Base-by-base conservation (phyloP, 1,140 invertebrate species). In the Leptonema lineaticorne region DNA sequence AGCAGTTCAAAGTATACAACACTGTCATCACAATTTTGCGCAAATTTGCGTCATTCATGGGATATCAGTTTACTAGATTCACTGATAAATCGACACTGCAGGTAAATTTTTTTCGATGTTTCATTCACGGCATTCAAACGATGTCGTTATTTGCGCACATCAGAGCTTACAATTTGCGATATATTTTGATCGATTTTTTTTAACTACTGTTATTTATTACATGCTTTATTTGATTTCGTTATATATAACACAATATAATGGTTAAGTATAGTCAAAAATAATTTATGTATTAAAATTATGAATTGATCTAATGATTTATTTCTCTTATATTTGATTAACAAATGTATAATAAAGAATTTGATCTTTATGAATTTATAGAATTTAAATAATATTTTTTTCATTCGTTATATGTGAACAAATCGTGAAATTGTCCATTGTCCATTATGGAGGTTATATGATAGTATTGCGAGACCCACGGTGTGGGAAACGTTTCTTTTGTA, bases 1-100 rank as follows among this genome's bases (percentile, higher is more conserved):
- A 37, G 26, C 65, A 22, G 16, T 67, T 67, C n/a, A 37, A 28
- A 26, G n/a, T n/a, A n/a, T n/a, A n/a, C n/a, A n/a, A 48, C 16
- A 67, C 26, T 67, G 65, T 48, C 57, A 33, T 20, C 26, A 29
- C 11, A 59, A 37, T 58, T 41, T 67, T 37, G 18, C 20, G 60
- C 30, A 46, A 41, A 60, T 67, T 60, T 27, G 65, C 56, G 30
- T 45, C 65, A 45, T 58, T 67, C 56, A 26, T n/a, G 22, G n/a
- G 30, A 26, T 67, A 67, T 67, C 65, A 33, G 56, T 67, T 67
- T 67, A 67, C 65, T 59, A 67, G 65, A 67, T 67, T 5, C 33
- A 26, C 37, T 46, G 65, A 67, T 67, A 67, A 67, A 67, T 33
- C 20, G 41, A 46, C 56, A 48, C 33, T 67, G 56, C 65, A 59